Conservation (phyloP, 2,797 vertebrate genomes). For the Cossypha heuglini region DNA sequence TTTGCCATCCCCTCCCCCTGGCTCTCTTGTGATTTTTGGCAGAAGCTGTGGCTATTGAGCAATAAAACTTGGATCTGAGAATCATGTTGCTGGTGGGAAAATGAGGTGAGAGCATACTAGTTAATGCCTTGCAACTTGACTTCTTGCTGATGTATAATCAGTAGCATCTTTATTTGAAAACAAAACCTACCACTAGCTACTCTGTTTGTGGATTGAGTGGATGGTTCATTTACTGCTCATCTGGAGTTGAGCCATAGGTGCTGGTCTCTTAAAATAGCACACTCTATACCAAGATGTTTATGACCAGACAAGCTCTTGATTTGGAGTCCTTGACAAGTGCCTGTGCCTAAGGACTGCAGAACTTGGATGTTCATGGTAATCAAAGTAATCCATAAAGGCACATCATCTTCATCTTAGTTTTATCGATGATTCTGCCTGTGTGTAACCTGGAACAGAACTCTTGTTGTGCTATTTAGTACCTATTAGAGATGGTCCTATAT, state of each 20-base stretch:
- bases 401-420: neutral
- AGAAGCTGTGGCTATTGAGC: slow-evolving; percentile 56
- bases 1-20: slow-evolving; percentile 58
- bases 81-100: slow-evolving; percentile 62
- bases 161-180: slow-evolving; percentile 55
- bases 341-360: too few relatives aligned
- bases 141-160: slow-evolving; percentile 53
- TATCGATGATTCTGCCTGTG: neutral
- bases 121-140: slow-evolving; percentile 54
- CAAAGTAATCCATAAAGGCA: neutral
- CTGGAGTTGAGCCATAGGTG: neutral
- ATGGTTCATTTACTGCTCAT: slow-evolving; percentile 14
- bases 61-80: slow-evolving; percentile 60
- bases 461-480: neutral
- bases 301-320: neutral
- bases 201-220: neutral
- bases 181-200: slow-evolving; percentile 41
- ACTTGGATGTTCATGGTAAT: neutral
- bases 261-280: neutral
- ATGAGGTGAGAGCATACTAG: slow-evolving; percentile 23
- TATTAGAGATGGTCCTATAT: neutral
- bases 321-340: neutral
- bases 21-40: slow-evolving; percentile 67
- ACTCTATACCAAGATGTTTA: neutral
- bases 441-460: neutral